Evolutionary conservation across 2,888 invertebrate genomes (phyloP).

Genomic region (Mythimna albipuncta): DNA sequence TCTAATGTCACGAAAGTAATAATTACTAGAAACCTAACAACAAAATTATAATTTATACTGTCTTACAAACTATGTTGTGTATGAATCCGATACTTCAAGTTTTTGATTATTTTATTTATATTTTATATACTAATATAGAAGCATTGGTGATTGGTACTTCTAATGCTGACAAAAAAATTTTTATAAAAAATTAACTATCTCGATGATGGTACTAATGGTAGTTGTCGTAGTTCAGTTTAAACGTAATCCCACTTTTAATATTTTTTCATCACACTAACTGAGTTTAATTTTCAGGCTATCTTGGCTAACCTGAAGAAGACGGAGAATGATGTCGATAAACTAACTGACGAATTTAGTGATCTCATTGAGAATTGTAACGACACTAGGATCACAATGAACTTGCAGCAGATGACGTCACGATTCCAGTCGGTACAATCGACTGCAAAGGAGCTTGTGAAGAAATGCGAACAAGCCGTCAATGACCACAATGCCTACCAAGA

Average conservation of each 20-base stretch:
- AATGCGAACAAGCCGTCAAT: constrained; percentile 96
- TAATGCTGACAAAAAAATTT: constrained; percentile 63
- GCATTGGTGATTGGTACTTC: constrained; percentile 73
- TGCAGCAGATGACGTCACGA: constrained; percentile 97
- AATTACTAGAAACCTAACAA: constrained; percentile 74
- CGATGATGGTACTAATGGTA: constrained; percentile 82
- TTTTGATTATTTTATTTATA: constrained; percentile 58
- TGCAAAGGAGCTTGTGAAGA: constrained; percentile 97
- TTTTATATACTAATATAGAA: constrained; percentile 72
- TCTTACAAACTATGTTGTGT: constrained; percentile 49
- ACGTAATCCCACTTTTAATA: constrained; percentile 53
- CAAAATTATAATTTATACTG: constrained; percentile 47
- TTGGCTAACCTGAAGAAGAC: constrained; percentile 95
- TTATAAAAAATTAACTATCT: constrained; percentile 54
- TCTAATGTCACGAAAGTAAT: constrained; percentile 81
- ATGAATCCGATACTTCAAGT: constrained; percentile 54
- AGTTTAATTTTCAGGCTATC: constrained; percentile 91
- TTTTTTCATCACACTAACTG: constrained; percentile 29
- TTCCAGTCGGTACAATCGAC: constrained; percentile 97
- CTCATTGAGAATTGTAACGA: constrained; percentile 96
- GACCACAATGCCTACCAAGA: constrained; percentile 95
- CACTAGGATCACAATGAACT: constrained; percentile 95
- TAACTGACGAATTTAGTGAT: constrained; percentile 96
- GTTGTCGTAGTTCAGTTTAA: constrained; percentile 87
- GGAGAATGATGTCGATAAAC: constrained; percentile 96